Conservation (phyloP, 2,113 vertebrate species). For the Ictalurus punctatus region DNA sequence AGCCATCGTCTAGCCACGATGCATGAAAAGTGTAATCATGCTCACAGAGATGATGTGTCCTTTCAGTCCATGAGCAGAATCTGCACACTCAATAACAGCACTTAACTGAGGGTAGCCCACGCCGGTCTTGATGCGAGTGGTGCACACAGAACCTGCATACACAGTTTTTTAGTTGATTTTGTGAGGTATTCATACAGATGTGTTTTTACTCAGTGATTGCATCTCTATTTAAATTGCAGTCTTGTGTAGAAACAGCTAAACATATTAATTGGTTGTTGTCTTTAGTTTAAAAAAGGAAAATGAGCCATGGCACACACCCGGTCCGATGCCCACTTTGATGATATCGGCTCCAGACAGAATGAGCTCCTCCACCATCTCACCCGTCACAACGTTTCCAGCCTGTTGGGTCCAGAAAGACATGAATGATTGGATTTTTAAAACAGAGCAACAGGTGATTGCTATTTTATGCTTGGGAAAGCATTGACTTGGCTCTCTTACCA, state of each 20-base stretch:
- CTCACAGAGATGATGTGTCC: conserved; percentile 98
- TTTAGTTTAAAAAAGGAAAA: background rate
- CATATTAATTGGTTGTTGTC: background rate
- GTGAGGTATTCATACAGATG: background rate
- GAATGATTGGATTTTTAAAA: background rate
- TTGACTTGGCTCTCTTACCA: conserved; percentile 76
- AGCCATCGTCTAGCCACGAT: background rate
- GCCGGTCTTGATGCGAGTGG: conserved; percentile 95
- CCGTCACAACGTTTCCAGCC: conserved; percentile 98
- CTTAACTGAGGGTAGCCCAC: conserved; percentile 97
- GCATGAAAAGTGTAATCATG: conserved; percentile 32
- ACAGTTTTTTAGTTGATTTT: background rate
- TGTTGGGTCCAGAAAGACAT: conserved; percentile 56
- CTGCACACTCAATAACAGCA: conserved; percentile 97
- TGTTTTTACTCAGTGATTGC: background rate
- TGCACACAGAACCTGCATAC: conserved; percentile 90
- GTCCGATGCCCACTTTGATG: conserved; percentile 98
- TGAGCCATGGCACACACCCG: conserved; percentile 74
- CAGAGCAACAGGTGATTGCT: background rate
- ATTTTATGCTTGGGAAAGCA: background rate
- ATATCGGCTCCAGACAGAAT: conserved; percentile 96
- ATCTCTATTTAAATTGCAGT: background rate
- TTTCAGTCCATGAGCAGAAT: conserved; percentile 96
- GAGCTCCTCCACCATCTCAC: conserved; percentile 99
- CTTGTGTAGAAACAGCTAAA: background rate